Percentiles rank a stretch among this genome's conserved stretches.
Conservation (phyloP, 2,888 invertebrate species). For the Tetramorium bicarinatum region DNA sequence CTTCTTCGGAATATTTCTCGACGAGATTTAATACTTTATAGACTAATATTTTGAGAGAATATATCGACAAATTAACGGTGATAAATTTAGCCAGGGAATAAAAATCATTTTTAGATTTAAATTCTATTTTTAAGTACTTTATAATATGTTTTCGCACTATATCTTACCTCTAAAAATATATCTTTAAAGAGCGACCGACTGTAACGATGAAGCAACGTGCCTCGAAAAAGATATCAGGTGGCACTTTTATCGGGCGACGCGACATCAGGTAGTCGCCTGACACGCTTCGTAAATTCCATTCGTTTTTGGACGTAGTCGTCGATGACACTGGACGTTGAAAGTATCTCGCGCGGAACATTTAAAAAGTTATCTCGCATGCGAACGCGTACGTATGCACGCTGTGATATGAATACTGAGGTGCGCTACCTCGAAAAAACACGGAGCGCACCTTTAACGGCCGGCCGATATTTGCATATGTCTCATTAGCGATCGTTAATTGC, state of each 20-base stretch:
- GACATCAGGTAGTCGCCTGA: background rate
- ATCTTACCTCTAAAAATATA: conserved; percentile 5
- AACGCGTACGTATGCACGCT: background rate
- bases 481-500: conserved; percentile 77
- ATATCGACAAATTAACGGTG: background rate
- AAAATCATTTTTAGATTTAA: background rate
- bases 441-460: conserved; percentile 67
- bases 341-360: conserved; percentile 14
- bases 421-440: conserved; percentile 43
- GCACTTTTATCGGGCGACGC: conserved; percentile 11
- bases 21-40: background rate
- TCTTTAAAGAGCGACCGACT: background rate
- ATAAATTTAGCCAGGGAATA: background rate
- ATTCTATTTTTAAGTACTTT: background rate
- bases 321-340: background rate
- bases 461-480: conserved; percentile 76
- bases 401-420: conserved; percentile 19
- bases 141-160: background rate
- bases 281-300: conserved; percentile 13
- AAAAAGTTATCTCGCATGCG: conserved; percentile 25
- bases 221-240: background rate
- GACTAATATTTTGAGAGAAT: background rate
- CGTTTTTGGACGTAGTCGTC: conserved; percentile 14
- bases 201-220: background rate
- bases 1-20: background rate